A percentile compares a stretch with the other conserved stretches of the same genome.
Conservation (phyloP, 2,797 vertebrate species). For the Thripadectes ignobilis region DNA sequence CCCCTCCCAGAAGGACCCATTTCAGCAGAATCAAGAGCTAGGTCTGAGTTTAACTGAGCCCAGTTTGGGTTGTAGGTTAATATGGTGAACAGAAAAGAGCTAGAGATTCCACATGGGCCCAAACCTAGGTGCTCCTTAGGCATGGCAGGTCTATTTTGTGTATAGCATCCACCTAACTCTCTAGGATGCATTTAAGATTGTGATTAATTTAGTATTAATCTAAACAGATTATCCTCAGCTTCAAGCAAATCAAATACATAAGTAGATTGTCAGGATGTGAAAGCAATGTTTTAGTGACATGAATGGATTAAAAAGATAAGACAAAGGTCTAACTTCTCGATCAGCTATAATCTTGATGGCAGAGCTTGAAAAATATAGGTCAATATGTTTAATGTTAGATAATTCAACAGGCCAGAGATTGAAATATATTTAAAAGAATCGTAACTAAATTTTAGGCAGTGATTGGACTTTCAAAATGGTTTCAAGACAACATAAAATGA, state of each 20-base stretch:
- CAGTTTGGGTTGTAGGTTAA: neutral
- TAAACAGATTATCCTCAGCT: constrained; percentile 56
- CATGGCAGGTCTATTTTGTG: neutral
- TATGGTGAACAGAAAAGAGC: neutral
- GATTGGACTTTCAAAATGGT: neutral
- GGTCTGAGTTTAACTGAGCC: neutral
- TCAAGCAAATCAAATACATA: constrained; percentile 47
- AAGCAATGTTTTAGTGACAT: constrained; percentile 49
- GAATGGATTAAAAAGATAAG: constrained; percentile 63
- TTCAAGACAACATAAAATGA: neutral
- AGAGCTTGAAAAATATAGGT: constrained; percentile 34
- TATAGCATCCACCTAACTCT: neutral
- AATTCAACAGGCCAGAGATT: neutral
- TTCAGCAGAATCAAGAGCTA: neutral
- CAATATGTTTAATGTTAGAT: neutral
- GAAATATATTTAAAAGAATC: neutral
- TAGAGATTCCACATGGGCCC: neutral
- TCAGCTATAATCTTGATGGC: constrained; percentile 34
- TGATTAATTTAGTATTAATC: constrained; percentile 34
- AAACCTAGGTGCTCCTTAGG: neutral
- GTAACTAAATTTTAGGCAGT: neutral
- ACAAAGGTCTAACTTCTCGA: constrained; percentile 27
- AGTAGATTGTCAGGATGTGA: constrained; percentile 63
- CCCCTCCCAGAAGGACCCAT: neutral
- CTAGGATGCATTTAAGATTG: neutral